Conservation (phyloP, 2,113 vertebrate genomes). For the Lophura nycthemera region DNA sequence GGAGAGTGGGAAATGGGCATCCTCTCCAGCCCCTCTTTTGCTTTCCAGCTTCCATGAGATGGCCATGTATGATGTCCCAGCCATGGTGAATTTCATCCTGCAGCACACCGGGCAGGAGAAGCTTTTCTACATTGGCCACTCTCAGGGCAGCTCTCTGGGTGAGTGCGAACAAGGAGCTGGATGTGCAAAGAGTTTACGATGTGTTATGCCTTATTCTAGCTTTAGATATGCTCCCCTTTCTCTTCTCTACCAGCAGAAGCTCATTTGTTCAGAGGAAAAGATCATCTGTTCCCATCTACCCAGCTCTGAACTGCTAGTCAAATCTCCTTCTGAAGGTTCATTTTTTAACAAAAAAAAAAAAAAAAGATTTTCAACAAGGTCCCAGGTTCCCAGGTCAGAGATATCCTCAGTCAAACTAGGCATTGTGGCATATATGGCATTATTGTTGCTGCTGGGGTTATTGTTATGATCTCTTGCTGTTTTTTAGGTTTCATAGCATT, state of each 20-base stretch:
- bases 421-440: neutral
- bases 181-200: rapidly evolving
- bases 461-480: neutral
- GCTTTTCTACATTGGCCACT: slow-evolving; percentile 89
- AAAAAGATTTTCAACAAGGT: neutral
- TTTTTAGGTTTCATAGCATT: slow-evolving; percentile 89
- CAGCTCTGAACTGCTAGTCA: neutral
- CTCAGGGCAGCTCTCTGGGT: slow-evolving; percentile 90
- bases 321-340: neutral
- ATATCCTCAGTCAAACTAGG: neutral
- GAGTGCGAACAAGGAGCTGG: slow-evolving; percentile 10
- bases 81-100: slow-evolving; percentile 86
- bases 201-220: neutral
- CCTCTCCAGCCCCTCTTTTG: slow-evolving; percentile 25
- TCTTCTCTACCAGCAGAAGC: neutral
- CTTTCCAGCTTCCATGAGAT: slow-evolving; percentile 85
- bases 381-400: neutral
- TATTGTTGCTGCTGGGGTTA: neutral
- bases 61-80: slow-evolving; percentile 90
- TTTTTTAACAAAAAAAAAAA: neutral
- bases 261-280: neutral
- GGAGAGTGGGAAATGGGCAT: neutral
- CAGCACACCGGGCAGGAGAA: slow-evolving; percentile 81
- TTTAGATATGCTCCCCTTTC: neutral
- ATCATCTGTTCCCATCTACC: neutral